Conservation (phyloP, 2,797 vertebrate species). For the Centropyge bicolor region DNA sequence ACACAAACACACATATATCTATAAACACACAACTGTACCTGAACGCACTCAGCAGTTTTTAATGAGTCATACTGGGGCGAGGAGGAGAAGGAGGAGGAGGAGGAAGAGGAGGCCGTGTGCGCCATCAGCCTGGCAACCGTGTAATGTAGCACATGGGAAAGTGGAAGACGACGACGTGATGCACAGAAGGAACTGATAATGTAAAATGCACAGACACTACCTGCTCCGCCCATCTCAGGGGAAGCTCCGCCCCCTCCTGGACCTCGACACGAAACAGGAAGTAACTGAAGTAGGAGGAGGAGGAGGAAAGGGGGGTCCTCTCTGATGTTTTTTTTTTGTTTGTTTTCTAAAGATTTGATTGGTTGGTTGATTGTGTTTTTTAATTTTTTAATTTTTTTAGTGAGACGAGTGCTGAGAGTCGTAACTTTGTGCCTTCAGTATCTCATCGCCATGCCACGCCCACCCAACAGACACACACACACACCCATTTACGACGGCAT, state of each 20-base stretch:
- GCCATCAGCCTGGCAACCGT: background rate
- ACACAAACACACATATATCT: constrained; percentile 33
- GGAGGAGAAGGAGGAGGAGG: constrained; percentile 6
- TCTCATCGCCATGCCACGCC: constrained; percentile 72
- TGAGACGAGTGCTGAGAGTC: constrained; percentile 80
- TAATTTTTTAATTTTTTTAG: constrained; percentile 49
- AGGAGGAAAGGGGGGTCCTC: constrained; percentile 25
- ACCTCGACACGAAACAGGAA: constrained; percentile 36
- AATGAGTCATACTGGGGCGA: background rate
- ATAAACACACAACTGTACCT: constrained; percentile 28
- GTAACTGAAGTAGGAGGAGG: constrained; percentile 17
- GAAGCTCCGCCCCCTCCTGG: constrained; percentile 62
- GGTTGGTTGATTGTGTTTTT: constrained; percentile 59
- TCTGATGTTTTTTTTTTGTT: constrained; percentile 47
- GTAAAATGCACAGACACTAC: constrained; percentile 59
- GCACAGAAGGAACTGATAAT: constrained; percentile 43
- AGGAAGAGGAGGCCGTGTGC: background rate
- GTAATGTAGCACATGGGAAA: constrained; percentile 62
- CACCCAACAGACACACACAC: constrained; percentile 61
- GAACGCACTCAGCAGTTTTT: constrained; percentile 53
- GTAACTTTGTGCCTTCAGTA: constrained; percentile 82
- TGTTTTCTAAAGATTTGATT: constrained; percentile 70
- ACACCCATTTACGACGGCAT: background rate
- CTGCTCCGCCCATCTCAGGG: constrained; percentile 75
- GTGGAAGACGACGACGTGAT: constrained; percentile 17